Base-by-base conservation (phyloP, 2,113 vertebrate genomes). In the Dromiciops gliroides region DNA sequence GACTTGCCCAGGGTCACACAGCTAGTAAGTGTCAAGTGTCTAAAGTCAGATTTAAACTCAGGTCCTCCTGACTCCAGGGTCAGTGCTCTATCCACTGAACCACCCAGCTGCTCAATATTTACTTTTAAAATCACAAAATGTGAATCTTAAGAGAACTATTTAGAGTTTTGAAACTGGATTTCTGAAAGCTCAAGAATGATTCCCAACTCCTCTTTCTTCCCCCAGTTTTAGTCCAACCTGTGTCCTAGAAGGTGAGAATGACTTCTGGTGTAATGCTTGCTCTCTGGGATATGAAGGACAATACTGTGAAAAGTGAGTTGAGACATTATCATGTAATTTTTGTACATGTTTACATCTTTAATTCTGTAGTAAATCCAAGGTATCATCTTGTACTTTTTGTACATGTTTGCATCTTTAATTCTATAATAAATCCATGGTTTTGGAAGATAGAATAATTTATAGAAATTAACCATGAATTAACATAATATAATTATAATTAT, bases 201-300 rank as follows among this genome's bases (percentile, higher is more conserved):
- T 16, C 22, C 2, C 2, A 23, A 23, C 19, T 83, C 25, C 8
- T 96, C 93, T 92, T 98, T 19, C 92, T 96, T 96, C n/a, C 93
- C 98, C 83, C 95, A 99, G 99, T 96, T 99, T 99, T 97, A 99
- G 99, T 95, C 98, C 99, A 49, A 99, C 99, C 0, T 99, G 99
- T 96, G 97, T 99, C 90, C 96, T 98, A 26, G 99, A 99, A 44
- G 99, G 98, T 19, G 96, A 91, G 0, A 96, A 97, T 0, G 99
- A 99, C 96, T 99, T 99, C 97, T 98, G 95, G 28, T 99, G 99
- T 90, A 97, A 99, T 26, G 98, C 99, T 97, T 99, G 99, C 96
- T 95, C 98, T 31, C 93, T 89, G 1, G 99, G 99, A 37, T 99
- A 99, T 4, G 99, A 99, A 96, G 99, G 99, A 3, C 98, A 98